phyloP scores from a whole-genome alignment of 2,113 vertebrate species.

The Pyxicephalus adspersus region DNA sequence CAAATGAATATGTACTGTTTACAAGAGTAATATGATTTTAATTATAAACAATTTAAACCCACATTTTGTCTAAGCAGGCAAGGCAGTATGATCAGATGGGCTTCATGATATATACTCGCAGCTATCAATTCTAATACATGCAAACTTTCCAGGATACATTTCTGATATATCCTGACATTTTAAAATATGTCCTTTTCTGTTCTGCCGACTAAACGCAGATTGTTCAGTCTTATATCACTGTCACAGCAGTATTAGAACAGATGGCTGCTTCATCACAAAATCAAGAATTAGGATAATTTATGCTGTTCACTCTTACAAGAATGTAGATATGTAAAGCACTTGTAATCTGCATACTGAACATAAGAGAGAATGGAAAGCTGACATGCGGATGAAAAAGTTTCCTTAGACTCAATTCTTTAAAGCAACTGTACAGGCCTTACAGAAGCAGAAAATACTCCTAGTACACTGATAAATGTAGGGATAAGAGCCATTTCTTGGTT shows the following conservation, averaged over 20 bases:
- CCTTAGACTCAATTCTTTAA: neutral
- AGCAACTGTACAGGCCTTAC: neutral
- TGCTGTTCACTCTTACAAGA: conserved; percentile 80
- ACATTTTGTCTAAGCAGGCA: conserved; percentile 70
- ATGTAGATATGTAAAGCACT: conserved; percentile 81
- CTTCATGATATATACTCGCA: conserved; percentile 77
- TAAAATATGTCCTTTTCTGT: conserved; percentile 85
- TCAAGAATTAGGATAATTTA: conserved; percentile 84
- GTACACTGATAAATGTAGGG: too few species aligned
- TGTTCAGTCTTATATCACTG: conserved; percentile 79
- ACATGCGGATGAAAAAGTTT: conserved; percentile 58
- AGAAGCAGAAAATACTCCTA: too few species aligned
- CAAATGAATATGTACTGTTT: conserved; percentile 17
- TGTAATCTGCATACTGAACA: conserved; percentile 73
- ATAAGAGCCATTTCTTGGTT: too few species aligned
- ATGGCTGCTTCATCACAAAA: conserved; percentile 82
- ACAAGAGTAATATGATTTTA: conserved; percentile 62
- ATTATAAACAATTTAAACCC: conserved; percentile 76
- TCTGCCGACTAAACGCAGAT: conserved; percentile 79
- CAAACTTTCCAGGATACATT: conserved; percentile 78
- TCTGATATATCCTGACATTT: conserved; percentile 81
- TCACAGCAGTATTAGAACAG: conserved; percentile 81
- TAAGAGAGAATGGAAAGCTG: conserved; percentile 63
- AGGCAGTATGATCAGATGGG: conserved; percentile 73
- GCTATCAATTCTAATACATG: conserved; percentile 84